phyloP scores from a whole-genome alignment of 1,140 invertebrate species.

The Acromyrmex echinatior region DNA sequence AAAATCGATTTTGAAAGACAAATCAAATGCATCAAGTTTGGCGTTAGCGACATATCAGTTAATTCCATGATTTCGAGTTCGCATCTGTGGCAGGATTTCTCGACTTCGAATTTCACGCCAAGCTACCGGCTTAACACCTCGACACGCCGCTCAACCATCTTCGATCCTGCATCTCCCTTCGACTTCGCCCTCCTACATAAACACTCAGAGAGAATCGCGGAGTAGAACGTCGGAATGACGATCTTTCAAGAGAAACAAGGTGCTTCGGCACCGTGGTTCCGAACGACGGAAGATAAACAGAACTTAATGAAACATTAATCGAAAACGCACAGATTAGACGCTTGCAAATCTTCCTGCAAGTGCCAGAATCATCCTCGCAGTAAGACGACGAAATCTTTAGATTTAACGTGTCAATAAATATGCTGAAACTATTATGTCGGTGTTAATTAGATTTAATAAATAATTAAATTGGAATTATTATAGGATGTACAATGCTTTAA shows the following conservation, averaged over 20 bases:
- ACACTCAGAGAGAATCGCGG: slow-evolving; percentile 68
- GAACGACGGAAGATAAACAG: slow-evolving; percentile 56
- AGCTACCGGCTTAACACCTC: slow-evolving; percentile 71
- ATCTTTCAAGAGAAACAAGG: slow-evolving; percentile 55
- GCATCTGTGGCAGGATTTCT: slow-evolving; percentile 46
- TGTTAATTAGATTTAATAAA: slow-evolving; percentile 23
- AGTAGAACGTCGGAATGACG: slow-evolving; percentile 56
- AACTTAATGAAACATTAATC: slow-evolving; percentile 65
- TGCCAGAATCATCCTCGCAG: slow-evolving; percentile 10
- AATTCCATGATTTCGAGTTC: slow-evolving; percentile 40
- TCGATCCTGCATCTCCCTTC: slow-evolving; percentile 73
- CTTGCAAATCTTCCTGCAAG: slow-evolving; percentile 45
- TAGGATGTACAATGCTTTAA: too few species aligned
- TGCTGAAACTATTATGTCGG: slow-evolving; percentile 1
- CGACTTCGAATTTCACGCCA: slow-evolving; percentile 68
- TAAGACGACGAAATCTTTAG: slow-evolving; percentile 20
- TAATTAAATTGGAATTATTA: background rate
- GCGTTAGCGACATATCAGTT: slow-evolving; percentile 23
- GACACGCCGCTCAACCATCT: slow-evolving; percentile 64
- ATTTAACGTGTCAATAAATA: slow-evolving; percentile 50
- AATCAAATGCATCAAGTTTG: slow-evolving; percentile 12
- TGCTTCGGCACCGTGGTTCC: slow-evolving; percentile 51
- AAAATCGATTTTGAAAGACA: background rate
- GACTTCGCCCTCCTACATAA: slow-evolving; percentile 72
- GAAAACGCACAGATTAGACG: slow-evolving; percentile 61